phyloP scores from a whole-genome alignment of 23 tunicate species.

The Clavelina lepadiformis region DNA sequence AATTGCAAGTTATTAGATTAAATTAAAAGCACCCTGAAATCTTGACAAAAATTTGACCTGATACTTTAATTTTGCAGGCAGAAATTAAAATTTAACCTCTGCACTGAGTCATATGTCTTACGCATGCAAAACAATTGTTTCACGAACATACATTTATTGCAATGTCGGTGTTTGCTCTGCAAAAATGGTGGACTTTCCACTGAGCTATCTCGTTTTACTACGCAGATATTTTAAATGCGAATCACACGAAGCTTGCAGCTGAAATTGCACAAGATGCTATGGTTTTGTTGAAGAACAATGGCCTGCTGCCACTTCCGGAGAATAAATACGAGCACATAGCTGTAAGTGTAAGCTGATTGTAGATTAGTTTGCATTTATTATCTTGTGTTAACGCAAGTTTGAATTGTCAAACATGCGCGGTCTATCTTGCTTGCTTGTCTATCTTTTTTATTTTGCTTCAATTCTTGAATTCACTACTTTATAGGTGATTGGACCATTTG shows the following conservation, averaged over 20 bases:
- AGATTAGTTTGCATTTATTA: not conserved
- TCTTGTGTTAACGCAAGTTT: not conserved
- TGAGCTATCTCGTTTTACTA: too few relatives aligned
- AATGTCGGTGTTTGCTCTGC: too few relatives aligned
- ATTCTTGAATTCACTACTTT: not conserved
- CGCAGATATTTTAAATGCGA: constrained; percentile 33
- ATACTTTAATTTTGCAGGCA: too few relatives aligned
- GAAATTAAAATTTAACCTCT: too few relatives aligned
- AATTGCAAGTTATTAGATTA: too few relatives aligned
- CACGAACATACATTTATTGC: too few relatives aligned
- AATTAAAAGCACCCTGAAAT: too few relatives aligned
- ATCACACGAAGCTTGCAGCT: constrained; percentile 47
- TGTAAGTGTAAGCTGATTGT: constrained; percentile 38
- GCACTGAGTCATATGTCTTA: too few relatives aligned
- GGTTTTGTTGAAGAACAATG: constrained; percentile 80
- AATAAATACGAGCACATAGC: constrained; percentile 25
- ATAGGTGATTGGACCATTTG: constrained; percentile 87
- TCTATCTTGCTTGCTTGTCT: not conserved
- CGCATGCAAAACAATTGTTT: too few relatives aligned
- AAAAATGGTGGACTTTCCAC: too few relatives aligned
- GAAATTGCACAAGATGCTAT: constrained; percentile 56
- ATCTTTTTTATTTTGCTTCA: not conserved
- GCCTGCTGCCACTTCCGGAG: constrained; percentile 45
- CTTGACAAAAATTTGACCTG: too few relatives aligned
- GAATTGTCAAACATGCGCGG: not conserved